phyloP scores from a whole-genome alignment of 2,888 invertebrate genomes.

The Drosophila gaucha region DNA sequence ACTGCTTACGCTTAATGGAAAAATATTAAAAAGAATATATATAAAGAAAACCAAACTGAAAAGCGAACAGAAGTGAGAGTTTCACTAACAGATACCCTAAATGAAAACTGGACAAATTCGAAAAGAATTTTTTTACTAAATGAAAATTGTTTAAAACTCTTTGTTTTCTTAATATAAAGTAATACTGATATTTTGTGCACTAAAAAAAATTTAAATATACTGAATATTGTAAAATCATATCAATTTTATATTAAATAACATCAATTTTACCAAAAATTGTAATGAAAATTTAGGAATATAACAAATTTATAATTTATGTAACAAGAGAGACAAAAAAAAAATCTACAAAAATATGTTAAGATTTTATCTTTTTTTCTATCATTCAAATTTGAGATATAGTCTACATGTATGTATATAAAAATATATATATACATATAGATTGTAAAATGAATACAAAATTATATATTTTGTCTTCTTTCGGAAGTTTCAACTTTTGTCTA shows the following conservation, averaged over 20 bases:
- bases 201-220: too few species aligned
- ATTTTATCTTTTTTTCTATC: too few species aligned
- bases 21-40: constrained; percentile 29
- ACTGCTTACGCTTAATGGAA: constrained; percentile 34
- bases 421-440: background rate
- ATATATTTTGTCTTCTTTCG: background rate
- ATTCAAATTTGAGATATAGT: too few species aligned
- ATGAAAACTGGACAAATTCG: background rate
- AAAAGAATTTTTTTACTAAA: background rate
- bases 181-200: too few species aligned
- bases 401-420: too few species aligned
- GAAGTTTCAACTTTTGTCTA: background rate
- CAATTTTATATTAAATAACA: too few species aligned
- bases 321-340: too few species aligned
- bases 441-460: background rate
- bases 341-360: too few species aligned
- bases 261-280: too few species aligned
- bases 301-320: too few species aligned
- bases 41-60: background rate
- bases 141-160: background rate
- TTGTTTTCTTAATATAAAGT: too few species aligned
- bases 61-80: background rate
- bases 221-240: too few species aligned
- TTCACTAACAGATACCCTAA: constrained; percentile 1
- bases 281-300: background rate